Percentiles rank a stretch among this genome's conserved stretches.
phyloP scores from a whole-genome alignment of 2,888 invertebrate species.

The Agrotis segetum region DNA sequence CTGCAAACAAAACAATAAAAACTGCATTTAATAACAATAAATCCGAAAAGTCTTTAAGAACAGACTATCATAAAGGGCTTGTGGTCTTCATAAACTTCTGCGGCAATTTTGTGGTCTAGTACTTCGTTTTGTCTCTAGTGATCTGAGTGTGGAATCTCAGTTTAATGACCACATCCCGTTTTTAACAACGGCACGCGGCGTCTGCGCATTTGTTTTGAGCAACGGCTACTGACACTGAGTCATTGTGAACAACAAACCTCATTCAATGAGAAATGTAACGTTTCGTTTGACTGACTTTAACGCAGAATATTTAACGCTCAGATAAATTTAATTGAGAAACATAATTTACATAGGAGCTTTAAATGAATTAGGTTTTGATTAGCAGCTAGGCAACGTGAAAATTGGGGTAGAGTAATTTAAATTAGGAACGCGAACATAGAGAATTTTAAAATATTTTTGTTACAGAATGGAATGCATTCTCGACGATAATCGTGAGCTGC shows the following conservation, averaged over 20 bases:
- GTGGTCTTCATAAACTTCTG: conserved; percentile 20
- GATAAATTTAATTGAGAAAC: conserved; percentile 64
- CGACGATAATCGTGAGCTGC: conserved; percentile 92
- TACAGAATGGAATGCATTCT: conserved; percentile 92
- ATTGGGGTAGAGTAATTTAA: conserved; percentile 22
- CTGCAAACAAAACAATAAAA: conserved; percentile 9
- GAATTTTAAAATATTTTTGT: conserved; percentile 72
- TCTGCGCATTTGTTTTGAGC: conserved; percentile 86
- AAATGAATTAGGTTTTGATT: conserved; percentile 46
- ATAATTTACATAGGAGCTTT: conserved; percentile 58
- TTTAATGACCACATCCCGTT: conserved; percentile 90
- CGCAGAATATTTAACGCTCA: conserved; percentile 70
- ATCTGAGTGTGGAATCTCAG: conserved; percentile 84
- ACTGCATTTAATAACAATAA: neutral
- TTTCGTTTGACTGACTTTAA: conserved; percentile 76
- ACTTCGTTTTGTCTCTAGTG: conserved; percentile 68
- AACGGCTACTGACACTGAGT: conserved; percentile 82
- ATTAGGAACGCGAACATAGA: conserved; percentile 34
- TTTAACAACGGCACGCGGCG: conserved; percentile 76
- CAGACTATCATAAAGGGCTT: conserved; percentile 18
- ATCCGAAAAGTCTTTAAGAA: neutral
- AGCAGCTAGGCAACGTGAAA: conserved; percentile 33
- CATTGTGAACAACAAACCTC: conserved; percentile 84
- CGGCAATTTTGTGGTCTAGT: conserved; percentile 61
- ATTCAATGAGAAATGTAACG: conserved; percentile 80